A percentile compares a stretch with the other conserved stretches of the same genome.
Evolutionary conservation across 2,113 vertebrate species (phyloP).

Genomic region (Prinia subflava): DNA sequence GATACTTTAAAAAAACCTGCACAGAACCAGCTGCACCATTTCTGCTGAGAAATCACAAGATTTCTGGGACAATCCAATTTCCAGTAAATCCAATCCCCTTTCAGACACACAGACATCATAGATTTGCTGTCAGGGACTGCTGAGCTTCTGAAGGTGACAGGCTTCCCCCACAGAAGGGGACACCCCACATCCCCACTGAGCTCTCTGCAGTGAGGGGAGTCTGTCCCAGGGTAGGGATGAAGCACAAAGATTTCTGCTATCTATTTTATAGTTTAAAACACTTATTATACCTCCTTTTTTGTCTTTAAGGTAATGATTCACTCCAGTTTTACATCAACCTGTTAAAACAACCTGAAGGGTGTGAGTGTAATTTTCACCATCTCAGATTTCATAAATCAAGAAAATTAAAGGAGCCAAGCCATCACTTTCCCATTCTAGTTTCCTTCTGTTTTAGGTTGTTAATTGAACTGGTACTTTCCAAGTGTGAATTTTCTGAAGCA

Average conservation of each 20-base stretch:
- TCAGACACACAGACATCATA: background rate
- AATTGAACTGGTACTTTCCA: background rate
- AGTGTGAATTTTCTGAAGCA: background rate
- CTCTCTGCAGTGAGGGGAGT: background rate
- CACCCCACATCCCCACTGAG: background rate
- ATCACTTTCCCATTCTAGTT: background rate
- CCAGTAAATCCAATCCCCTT: background rate
- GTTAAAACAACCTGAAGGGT: background rate
- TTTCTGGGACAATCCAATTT: background rate
- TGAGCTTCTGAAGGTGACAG: background rate
- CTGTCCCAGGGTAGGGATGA: background rate
- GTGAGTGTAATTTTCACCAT: background rate
- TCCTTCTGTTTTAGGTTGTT: background rate
- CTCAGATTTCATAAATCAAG: background rate
- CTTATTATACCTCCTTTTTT: background rate
- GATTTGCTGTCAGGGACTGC: background rate
- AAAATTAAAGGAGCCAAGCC: background rate
- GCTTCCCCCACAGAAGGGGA: accelerated
- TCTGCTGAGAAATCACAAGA: background rate
- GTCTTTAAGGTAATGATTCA: background rate
- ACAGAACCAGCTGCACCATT: background rate
- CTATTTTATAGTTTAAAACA: background rate
- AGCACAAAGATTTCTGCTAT: background rate
- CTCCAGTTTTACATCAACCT: background rate
- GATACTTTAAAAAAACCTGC: background rate